phyloP scores from a whole-genome alignment of 2,888 invertebrate species.

The Ophion costatus region DNA sequence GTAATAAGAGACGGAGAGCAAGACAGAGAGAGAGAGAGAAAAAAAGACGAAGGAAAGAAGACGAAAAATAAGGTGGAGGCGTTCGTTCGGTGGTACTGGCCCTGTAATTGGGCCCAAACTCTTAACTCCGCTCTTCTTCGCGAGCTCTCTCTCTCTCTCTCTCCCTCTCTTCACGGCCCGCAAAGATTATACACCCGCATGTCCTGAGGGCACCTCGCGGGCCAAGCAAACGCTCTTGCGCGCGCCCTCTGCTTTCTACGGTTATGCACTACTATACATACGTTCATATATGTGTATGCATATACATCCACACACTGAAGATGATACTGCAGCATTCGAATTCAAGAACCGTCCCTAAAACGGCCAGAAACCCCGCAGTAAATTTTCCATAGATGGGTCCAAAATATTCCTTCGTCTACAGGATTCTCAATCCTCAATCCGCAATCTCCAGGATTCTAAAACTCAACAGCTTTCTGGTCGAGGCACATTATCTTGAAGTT shows the following conservation, averaged over 20 bases:
- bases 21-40: conserved; percentile 12
- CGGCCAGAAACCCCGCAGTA: background rate
- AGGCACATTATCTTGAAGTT: too few species aligned
- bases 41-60: conserved; percentile 38
- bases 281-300: conserved; percentile 9
- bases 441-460: too few species aligned
- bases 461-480: too few species aligned
- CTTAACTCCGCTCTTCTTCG: conserved; percentile 77
- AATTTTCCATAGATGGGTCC: background rate
- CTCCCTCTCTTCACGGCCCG: conserved; percentile 70
- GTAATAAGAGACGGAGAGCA: conserved; percentile 51
- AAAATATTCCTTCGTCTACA: background rate
- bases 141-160: conserved; percentile 38
- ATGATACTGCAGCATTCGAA: background rate
- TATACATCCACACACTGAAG: background rate
- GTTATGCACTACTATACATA: conserved; percentile 27
- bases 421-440: too few species aligned
- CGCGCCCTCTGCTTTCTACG: conserved; percentile 44
- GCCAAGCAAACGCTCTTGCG: conserved; percentile 63
- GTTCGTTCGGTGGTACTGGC: conserved; percentile 82
- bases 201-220: conserved; percentile 80
- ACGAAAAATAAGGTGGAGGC: conserved; percentile 77
- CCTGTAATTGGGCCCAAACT: conserved; percentile 84
- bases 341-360: background rate
- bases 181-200: conserved; percentile 84